These are phyloP conservation scores for Eidolon helvum DNA, from an alignment of 2,113 vertebrate species.

Conservation along the genomic window DNA sequence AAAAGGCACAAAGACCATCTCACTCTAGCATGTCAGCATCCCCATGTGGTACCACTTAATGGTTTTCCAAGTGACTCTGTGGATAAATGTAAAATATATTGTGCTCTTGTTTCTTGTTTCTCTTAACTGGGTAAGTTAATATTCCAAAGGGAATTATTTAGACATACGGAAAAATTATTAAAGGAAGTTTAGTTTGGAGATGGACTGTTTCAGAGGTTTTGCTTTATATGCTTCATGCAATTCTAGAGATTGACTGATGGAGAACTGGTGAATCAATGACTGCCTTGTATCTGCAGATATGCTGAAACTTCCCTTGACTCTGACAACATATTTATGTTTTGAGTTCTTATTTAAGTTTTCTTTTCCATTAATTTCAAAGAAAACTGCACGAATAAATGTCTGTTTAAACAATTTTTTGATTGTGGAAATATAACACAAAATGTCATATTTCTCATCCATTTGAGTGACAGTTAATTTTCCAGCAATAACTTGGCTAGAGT, in stretches of 20 bases:
- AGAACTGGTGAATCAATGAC: not conserved
- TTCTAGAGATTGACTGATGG: not conserved
- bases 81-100: not conserved
- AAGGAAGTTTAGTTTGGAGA: not conserved
- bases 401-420: not conserved
- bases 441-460: not conserved
- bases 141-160: slow-evolving; percentile 7
- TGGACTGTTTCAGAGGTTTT: not conserved
- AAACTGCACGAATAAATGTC: slow-evolving; percentile 33
- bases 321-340: not conserved
- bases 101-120: not conserved
- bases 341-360: not conserved
- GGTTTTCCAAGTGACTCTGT: not conserved
- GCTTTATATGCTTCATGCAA: not conserved
- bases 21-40: not conserved
- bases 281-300: slow-evolving; percentile 40
- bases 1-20: not conserved
- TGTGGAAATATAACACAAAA: slow-evolving; percentile 30
- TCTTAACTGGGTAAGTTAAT: slow-evolving; percentile 29
- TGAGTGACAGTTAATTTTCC: slow-evolving; percentile 49
- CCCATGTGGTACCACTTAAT: not conserved
- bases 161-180: slow-evolving; percentile 46
- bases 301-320: not conserved
- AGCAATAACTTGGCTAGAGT: not conserved
- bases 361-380: slow-evolving; percentile 27